Conservation (phyloP, 2,113 vertebrate genomes). For the Aptenodytes patagonicus region DNA sequence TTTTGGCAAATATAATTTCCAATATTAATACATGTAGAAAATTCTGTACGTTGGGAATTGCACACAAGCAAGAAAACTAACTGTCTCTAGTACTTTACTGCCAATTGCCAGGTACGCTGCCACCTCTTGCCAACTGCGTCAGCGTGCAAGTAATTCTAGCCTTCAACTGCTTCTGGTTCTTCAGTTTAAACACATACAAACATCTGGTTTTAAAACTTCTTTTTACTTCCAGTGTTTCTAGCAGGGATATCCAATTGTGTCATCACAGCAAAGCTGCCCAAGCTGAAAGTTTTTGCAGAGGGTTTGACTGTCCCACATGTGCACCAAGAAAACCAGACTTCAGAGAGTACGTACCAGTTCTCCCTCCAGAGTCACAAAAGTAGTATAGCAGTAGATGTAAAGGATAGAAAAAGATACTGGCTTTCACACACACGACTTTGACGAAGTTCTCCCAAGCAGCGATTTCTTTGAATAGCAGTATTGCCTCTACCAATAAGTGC, state of each 20-base stretch:
- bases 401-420: neutral
- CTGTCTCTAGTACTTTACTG: no score
- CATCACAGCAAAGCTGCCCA: neutral
- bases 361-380: neutral
- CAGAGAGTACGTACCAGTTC: neutral
- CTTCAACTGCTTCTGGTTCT: neutral
- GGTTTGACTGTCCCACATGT: fast-evolving
- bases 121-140: neutral
- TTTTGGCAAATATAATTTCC: neutral
- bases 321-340: neutral
- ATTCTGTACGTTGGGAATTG: neutral
- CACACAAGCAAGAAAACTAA: neutral
- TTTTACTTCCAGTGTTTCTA: neutral
- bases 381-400: neutral
- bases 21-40: neutral
- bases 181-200: neutral
- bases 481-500: neutral
- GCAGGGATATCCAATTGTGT: neutral
- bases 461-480: neutral
- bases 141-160: neutral
- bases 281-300: neutral
- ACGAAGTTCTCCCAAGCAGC: neutral
- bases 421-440: neutral
- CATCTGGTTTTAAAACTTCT: neutral
- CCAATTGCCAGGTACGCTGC: neutral